phyloP scores from a whole-genome alignment of 2,797 vertebrate species.

The Helostoma temminkii region DNA sequence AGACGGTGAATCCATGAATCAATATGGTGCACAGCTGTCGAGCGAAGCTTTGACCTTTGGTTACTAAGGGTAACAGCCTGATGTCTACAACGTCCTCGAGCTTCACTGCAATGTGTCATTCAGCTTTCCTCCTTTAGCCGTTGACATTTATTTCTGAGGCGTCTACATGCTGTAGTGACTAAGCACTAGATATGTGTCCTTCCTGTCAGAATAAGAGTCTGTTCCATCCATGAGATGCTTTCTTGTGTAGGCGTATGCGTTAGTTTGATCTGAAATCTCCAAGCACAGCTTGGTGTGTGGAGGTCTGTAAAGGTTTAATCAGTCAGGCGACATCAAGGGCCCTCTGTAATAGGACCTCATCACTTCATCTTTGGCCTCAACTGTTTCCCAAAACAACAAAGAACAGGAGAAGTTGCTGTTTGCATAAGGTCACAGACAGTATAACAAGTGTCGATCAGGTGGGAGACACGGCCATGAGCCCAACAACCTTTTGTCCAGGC shows the following conservation, averaged over 20 bases:
- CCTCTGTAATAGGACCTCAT: conserved; percentile 21
- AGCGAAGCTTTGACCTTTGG: conserved; percentile 68
- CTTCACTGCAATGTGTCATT: conserved; percentile 39
- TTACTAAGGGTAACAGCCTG: conserved; percentile 63
- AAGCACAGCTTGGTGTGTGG: too few relatives aligned
- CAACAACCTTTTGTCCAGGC: conserved; percentile 49
- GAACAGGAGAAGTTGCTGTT: conserved; percentile 5
- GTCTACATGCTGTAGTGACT: conserved; percentile 32
- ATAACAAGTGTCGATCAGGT: conserved; percentile 19
- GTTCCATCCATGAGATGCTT: conserved; percentile 1
- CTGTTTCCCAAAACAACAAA: conserved; percentile 14
- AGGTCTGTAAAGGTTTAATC: conserved; percentile 1
- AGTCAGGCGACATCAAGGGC: conserved; percentile 3
- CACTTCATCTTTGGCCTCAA: not conserved
- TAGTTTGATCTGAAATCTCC: not conserved
- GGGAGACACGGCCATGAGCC: not conserved
- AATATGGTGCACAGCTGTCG: conserved; percentile 58
- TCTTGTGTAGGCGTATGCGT: conserved; percentile 24
- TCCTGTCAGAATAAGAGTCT: conserved; percentile 4
- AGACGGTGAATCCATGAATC: conserved; percentile 56
- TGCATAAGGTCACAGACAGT: conserved; percentile 17
- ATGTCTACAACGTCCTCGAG: conserved; percentile 49
- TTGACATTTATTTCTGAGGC: conserved; percentile 60
- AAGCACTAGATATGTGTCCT: conserved; percentile 1
- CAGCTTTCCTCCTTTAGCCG: conserved; percentile 34